Percentiles rank a stretch among this genome's conserved stretches.
These are phyloP conservation scores for Archilochus colubris DNA, from an alignment of 2,113 vertebrate species.

Conservation along the genomic window DNA sequence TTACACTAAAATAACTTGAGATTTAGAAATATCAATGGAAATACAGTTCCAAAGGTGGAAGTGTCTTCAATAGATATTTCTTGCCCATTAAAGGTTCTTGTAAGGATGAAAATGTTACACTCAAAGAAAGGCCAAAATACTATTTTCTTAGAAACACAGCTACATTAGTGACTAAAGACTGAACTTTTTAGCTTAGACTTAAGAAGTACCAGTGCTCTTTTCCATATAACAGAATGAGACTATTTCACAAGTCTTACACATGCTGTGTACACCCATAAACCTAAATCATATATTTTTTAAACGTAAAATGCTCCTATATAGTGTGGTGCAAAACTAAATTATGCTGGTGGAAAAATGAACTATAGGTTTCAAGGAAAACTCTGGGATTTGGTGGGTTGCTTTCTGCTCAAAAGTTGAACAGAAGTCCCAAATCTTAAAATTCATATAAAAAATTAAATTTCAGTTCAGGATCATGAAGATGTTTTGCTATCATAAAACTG, in stretches of 20 bases:
- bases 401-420: neutral
- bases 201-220: neutral
- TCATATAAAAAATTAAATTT: neutral
- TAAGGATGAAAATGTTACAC: neutral
- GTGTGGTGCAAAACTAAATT: neutral
- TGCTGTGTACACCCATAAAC: neutral
- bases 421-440: neutral
- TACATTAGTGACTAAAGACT: neutral
- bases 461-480: neutral
- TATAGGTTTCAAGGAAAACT: neutral
- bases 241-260: neutral
- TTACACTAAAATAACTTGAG: neutral
- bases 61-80: neutral
- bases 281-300: neutral
- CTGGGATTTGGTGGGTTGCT: rapidly evolving
- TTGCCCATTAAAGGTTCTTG: neutral
- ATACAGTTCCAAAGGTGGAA: neutral
- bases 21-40: neutral
- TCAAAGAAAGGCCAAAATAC: neutral
- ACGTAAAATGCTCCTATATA: neutral
- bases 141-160: neutral
- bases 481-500: neutral
- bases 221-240: neutral
- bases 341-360: neutral
- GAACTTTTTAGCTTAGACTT: neutral